These are phyloP conservation scores for Caprella mutica DNA, from an alignment of 2,888 invertebrate genomes.

Conservation along the genomic window DNA sequence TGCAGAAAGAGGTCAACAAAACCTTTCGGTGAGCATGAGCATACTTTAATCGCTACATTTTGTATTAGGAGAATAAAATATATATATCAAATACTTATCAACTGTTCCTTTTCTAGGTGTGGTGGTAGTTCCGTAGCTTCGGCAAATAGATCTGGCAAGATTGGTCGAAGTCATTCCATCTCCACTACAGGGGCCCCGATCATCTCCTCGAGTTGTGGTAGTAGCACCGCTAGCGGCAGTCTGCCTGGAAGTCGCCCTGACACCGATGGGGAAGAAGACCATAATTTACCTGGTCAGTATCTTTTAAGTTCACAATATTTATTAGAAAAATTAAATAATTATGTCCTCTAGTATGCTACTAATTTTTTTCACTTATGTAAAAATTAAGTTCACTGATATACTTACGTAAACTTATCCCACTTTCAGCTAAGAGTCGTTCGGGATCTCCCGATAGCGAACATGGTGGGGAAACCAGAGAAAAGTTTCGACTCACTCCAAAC, in stretches of 20 bases:
- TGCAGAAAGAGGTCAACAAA: constrained; percentile 34
- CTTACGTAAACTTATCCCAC: too few species aligned
- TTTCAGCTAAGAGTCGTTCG: too few species aligned
- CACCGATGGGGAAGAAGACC: constrained; percentile 7
- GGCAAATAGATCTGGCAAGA: neutral
- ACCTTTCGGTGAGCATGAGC: constrained; percentile 23
- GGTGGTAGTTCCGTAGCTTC: neutral
- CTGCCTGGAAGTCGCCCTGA: constrained; percentile 8
- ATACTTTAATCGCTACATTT: neutral
- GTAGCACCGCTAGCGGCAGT: constrained; percentile 9
- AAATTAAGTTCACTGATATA: too few species aligned
- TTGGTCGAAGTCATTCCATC: neutral
- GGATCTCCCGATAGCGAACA: too few species aligned
- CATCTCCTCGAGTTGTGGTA: neutral
- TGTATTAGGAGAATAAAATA: neutral
- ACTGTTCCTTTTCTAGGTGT: neutral
- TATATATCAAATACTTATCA: neutral
- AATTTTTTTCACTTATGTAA: too few species aligned
- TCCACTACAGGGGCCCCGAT: neutral
- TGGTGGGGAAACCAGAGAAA: too few species aligned
- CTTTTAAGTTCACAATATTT: too few species aligned
- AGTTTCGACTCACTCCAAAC: too few species aligned
- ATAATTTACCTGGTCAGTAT: too few species aligned
- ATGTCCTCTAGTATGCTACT: too few species aligned
- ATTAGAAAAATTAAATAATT: too few species aligned